Evolutionary conservation across 2,797 vertebrate genomes (phyloP).

Genomic region (Discoglossus pictus): DNA sequence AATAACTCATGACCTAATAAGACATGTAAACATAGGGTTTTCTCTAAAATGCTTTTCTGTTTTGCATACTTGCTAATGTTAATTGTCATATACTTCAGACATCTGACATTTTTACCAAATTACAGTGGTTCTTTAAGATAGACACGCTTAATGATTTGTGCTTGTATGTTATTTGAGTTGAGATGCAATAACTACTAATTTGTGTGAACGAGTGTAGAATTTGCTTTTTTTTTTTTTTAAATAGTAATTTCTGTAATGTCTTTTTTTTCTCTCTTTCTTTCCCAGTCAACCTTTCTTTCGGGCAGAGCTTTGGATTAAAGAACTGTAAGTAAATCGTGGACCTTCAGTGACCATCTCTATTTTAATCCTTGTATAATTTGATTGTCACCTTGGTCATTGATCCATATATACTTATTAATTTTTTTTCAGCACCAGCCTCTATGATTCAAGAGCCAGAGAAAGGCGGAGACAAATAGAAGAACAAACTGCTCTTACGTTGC

Average conservation of each 20-base stretch:
- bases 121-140: no score
- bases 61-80: no score
- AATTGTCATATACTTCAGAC: no score
- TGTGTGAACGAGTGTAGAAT: no score
- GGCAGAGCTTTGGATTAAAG: constrained; percentile 95
- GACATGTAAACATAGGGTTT: no score
- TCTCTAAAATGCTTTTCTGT: no score
- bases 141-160: no score
- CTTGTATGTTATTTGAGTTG: no score
- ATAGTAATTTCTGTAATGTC: neutral
- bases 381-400: neutral
- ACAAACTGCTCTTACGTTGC: constrained; percentile 82
- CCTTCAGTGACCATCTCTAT: neutral
- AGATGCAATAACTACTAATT: no score
- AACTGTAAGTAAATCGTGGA: constrained; percentile 81
- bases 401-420: neutral
- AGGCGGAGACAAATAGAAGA: constrained; percentile 87
- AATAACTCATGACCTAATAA: no score
- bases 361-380: neutral
- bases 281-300: constrained; percentile 84
- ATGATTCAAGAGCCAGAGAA: constrained; percentile 90
- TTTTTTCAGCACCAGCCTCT: constrained; percentile 83
- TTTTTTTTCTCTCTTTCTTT: constrained; percentile 38
- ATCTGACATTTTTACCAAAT: no score
- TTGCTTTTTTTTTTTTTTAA: neutral